Conservation (phyloP, 2,888 invertebrate genomes). For the Eudasyphora cyanicolor region DNA sequence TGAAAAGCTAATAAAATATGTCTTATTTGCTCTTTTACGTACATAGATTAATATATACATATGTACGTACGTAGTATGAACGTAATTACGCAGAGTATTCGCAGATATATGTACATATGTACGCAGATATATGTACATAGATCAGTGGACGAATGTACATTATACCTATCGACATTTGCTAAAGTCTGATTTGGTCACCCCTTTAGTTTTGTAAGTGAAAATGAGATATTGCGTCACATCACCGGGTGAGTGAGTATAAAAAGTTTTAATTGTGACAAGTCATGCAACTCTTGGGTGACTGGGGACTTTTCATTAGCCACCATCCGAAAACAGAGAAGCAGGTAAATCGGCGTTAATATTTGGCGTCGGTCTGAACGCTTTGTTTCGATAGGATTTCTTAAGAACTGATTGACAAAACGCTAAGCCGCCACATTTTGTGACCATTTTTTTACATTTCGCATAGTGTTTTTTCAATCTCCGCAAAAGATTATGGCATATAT, state of each 20-base stretch:
- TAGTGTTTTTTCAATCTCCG: background rate
- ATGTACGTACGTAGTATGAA: no score
- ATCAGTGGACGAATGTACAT: background rate
- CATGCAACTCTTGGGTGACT: conserved; percentile 58
- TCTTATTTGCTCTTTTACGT: background rate
- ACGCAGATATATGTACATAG: no score
- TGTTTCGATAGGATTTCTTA: background rate
- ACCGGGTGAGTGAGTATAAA: background rate
- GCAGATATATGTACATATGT: no score
- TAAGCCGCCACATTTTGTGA: background rate
- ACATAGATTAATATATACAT: no score
- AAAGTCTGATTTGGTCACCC: conserved; percentile 14
- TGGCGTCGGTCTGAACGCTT: background rate
- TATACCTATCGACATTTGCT: background rate
- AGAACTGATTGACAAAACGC: background rate
- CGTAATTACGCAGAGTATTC: no score
- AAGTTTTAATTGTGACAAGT: conserved; percentile 59
- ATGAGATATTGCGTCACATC: conserved; percentile 26
- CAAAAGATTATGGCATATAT: conserved; percentile 1
- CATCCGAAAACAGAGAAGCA: background rate
- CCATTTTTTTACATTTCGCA: background rate
- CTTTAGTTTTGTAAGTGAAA: conserved; percentile 1
- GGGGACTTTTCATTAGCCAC: background rate
- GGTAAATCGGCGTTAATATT: background rate
- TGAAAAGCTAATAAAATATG: conserved; percentile 12